These are phyloP conservation scores for Altica lythri DNA, from an alignment of 2,888 invertebrate genomes.

Conservation along the genomic window DNA sequence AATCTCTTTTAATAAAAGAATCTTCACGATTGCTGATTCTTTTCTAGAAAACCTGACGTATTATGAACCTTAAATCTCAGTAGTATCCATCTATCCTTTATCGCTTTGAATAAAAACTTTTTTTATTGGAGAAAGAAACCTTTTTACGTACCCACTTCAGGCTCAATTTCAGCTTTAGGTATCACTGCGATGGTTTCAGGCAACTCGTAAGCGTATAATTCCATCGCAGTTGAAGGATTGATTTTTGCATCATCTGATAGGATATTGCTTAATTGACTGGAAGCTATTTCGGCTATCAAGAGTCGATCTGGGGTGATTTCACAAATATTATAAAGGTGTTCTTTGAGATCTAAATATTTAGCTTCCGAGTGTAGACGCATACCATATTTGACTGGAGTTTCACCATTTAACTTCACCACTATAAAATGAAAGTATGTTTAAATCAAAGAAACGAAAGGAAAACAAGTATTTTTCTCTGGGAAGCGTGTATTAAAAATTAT, in stretches of 20 bases:
- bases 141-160: slow-evolving; percentile 40
- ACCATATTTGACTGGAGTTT: slow-evolving; percentile 83
- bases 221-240: slow-evolving; percentile 59
- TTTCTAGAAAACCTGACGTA: too few species aligned
- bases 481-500: too few species aligned
- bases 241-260: slow-evolving; percentile 62
- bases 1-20: too few species aligned
- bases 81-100: too few species aligned
- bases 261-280: slow-evolving; percentile 69
- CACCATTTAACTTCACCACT: slow-evolving; percentile 81
- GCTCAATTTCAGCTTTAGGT: slow-evolving; percentile 42
- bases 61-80: too few species aligned
- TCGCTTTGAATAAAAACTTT: too few species aligned
- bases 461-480: too few species aligned
- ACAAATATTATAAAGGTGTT: slow-evolving; percentile 68
- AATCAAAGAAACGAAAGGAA: too few species aligned
- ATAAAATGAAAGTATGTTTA: too few species aligned
- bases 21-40: too few species aligned
- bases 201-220: slow-evolving; percentile 73
- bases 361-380: slow-evolving; percentile 82
- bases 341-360: slow-evolving; percentile 76
- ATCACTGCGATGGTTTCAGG: slow-evolving; percentile 52
- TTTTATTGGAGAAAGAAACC: too few species aligned
- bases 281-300: slow-evolving; percentile 73
- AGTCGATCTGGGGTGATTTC: slow-evolving; percentile 66